phyloP scores from a whole-genome alignment of 1,140 invertebrate genomes.

The Pseudomyrmex concolor region DNA sequence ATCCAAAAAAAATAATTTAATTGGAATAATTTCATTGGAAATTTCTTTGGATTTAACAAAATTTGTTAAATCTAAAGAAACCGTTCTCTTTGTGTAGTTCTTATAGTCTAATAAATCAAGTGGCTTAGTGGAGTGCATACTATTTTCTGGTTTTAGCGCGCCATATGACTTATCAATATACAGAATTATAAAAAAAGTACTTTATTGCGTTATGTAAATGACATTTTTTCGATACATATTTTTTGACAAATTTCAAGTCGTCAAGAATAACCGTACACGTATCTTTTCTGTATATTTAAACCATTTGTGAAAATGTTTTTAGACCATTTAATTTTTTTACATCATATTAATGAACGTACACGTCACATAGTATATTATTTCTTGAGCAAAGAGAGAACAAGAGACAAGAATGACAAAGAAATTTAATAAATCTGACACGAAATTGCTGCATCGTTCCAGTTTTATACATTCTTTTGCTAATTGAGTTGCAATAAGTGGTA shows the following conservation, averaged over 20 bases:
- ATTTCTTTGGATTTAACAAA: too few relatives aligned
- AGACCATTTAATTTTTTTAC: neutral
- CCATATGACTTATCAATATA: constrained; percentile 42
- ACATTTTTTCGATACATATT: constrained; percentile 25
- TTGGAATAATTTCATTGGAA: too few relatives aligned
- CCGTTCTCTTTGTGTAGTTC: too few relatives aligned
- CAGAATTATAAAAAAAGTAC: constrained; percentile 35
- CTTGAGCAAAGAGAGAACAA: constrained; percentile 16
- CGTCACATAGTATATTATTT: neutral
- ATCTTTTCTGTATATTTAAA: neutral
- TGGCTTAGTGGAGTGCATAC: neutral
- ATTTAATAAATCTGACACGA: constrained; percentile 73
- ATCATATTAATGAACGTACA: neutral
- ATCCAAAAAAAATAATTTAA: too few relatives aligned
- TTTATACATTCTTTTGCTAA: constrained; percentile 68
- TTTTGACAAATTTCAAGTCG: constrained; percentile 45
- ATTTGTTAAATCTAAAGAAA: too few relatives aligned
- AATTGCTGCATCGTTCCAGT: constrained; percentile 51
- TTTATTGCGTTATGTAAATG: constrained; percentile 10
- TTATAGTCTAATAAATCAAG: neutral
- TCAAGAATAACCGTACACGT: neutral
- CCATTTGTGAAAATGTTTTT: neutral
- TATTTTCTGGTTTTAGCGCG: constrained; percentile 18
- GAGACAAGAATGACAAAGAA: constrained; percentile 63
- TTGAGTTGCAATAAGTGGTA: constrained; percentile 67